Base-by-base conservation (phyloP, 1,140 invertebrate genomes). In the Zelostemma sp. region DNA sequence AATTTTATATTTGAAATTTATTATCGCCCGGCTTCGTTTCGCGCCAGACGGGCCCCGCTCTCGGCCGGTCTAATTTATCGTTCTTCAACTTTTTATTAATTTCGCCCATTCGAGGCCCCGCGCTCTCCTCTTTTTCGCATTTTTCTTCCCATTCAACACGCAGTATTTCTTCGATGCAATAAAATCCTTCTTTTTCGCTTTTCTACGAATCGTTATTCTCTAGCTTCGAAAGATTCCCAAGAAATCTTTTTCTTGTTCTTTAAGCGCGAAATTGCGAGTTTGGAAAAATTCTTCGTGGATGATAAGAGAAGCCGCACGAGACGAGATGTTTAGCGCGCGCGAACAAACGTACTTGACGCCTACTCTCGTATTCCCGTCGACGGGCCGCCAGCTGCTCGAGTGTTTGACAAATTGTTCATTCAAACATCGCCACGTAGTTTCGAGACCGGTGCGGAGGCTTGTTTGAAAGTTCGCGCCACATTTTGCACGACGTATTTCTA, bases 61-160 rank as follows among this genome's bases (percentile, higher is more conserved):
- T 68, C 40, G 78, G 74, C 61, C 77, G 78, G 75, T 62, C 81
- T 83, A 84, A 84, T 83, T 84, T 83, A 84, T 83, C 82, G 82
- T 83, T 82, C 80, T 72, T 78, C 79, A 78, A 83, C 75, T 83
- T 84, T 84, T 84, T 84, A 84, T 83, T 84, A 83, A 84, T 84
- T 83, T 84, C 76, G 78, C 73, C 78, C 78, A 76, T 80, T 82
- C 76, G 77, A 18, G 15, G n/a, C 2, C 12, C 28, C 25, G 11
- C 25, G 25, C 25, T 4, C 41, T 15, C 17, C 65, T 66, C 67
- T 73, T 66, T 73, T 73, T 69, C 66, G 74, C 76, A 78, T 79
- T 76, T 80, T 80, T 79, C 75, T 76, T 74, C 63, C 68, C 68
- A 61, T 68, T 68, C 66, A 66, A 77, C 67, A 68, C 67, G 66